phyloP scores from a whole-genome alignment of 2,797 vertebrate genomes.

The Manis javanica region DNA sequence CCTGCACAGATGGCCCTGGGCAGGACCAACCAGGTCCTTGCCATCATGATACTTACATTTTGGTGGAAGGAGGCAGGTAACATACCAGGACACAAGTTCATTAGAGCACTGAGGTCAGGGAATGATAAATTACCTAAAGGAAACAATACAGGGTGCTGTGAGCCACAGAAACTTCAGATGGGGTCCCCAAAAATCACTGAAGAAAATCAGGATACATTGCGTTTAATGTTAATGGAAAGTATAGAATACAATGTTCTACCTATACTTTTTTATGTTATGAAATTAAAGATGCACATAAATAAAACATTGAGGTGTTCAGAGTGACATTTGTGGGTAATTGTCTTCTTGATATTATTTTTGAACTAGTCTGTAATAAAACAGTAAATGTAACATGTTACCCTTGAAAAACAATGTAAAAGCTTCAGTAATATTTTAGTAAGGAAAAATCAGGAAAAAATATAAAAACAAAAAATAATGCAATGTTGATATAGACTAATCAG shows the following conservation, averaged over 20 bases:
- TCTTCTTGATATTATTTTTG: constrained; percentile 46
- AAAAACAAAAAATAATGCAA: background rate
- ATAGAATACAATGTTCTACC: background rate
- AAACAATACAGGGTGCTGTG: background rate
- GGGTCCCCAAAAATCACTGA: background rate
- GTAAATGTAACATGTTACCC: background rate
- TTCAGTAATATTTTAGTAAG: constrained; percentile 55
- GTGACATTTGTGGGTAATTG: background rate
- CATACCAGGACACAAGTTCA: background rate
- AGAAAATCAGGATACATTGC: background rate
- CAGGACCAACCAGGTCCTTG: background rate
- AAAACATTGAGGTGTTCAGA: constrained; percentile 39
- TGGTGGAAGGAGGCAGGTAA: fast-evolving
- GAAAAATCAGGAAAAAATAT: constrained; percentile 21
- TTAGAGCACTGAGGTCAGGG: background rate
- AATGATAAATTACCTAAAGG: background rate
- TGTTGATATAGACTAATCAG: background rate
- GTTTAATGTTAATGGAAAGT: too few relatives aligned
- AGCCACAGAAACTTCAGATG: background rate
- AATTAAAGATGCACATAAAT: constrained; percentile 44
- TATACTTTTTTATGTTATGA: background rate
- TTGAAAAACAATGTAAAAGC: constrained; percentile 32
- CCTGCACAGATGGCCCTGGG: fast-evolving
- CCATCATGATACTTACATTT: background rate
- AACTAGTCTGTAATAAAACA: background rate